phyloP scores from a whole-genome alignment of 1,140 invertebrate species.

The Druon quercuslanigerum region DNA sequence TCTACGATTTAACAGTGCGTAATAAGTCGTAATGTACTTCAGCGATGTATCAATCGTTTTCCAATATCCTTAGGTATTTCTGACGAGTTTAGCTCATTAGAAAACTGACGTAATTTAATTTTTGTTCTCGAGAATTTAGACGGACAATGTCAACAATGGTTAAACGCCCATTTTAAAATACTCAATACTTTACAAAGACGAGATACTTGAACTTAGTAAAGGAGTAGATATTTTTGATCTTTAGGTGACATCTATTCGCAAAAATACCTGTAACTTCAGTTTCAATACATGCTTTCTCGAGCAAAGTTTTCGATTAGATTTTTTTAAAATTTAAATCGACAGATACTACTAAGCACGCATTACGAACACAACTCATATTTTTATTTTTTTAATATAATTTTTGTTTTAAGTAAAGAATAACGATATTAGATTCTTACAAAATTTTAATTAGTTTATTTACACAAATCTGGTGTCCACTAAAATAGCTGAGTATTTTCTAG shows the following conservation, averaged over 20 bases:
- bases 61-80: slow-evolving; percentile 7
- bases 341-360: neutral
- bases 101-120: neutral
- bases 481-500: slow-evolving; percentile 65
- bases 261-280: too few relatives aligned
- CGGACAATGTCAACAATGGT: neutral
- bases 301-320: neutral
- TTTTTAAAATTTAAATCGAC: neutral
- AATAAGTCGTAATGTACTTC: slow-evolving; percentile 1
- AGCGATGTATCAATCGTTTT: slow-evolving; percentile 17
- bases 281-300: too few relatives aligned
- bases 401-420: slow-evolving; percentile 33
- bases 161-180: neutral
- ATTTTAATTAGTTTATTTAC: slow-evolving; percentile 29
- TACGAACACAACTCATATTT: slow-evolving; percentile 32
- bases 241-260: neutral
- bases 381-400: slow-evolving; percentile 31
- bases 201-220: slow-evolving; percentile 6
- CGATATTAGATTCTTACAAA: neutral
- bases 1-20: slow-evolving; percentile 39
- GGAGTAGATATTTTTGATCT: neutral
- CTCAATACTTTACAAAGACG: neutral
- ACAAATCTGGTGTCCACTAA: slow-evolving; percentile 67
- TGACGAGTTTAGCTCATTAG: neutral
- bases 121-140: slow-evolving; percentile 4